phyloP scores from a whole-genome alignment of 2,113 vertebrate genomes.

The Antigone vipio region DNA sequence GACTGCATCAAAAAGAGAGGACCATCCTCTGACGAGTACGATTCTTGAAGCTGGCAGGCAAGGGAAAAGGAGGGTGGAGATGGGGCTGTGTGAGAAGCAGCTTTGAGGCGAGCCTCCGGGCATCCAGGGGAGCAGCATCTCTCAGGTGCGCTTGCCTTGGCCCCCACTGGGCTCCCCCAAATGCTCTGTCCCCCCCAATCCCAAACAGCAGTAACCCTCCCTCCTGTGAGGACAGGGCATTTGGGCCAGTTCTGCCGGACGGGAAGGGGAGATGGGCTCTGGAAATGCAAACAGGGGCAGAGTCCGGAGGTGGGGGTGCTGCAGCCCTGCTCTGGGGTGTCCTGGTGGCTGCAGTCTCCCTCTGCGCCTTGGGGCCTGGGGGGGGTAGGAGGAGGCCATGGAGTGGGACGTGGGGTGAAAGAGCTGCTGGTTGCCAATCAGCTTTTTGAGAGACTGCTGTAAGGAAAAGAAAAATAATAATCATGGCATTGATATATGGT shows the following conservation, averaged over 20 bases:
- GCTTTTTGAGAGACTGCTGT: not conserved
- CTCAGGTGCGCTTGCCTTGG: not conserved
- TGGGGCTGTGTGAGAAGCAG: not conserved
- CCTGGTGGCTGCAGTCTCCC: not conserved
- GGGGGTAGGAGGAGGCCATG: not conserved
- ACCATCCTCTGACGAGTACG: not conserved
- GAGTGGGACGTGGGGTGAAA: not conserved
- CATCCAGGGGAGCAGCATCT: not conserved
- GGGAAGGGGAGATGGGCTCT: not conserved
- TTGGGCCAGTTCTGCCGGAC: not conserved
- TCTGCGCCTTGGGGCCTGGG: not conserved
- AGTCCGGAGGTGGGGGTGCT: not conserved
- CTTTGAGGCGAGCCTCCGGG: rapidly evolving
- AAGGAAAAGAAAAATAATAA: not conserved
- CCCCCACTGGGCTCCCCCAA: not conserved
- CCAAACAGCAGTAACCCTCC: not conserved
- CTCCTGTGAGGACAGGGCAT: not conserved
- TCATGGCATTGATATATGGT: too few relatives aligned
- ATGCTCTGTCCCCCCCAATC: rapidly evolving
- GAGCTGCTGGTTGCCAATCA: not conserved
- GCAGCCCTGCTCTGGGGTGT: not conserved
- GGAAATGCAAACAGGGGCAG: not conserved
- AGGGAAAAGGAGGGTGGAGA: not conserved
- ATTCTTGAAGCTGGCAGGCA: not conserved
- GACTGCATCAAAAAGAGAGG: not conserved